Evolutionary conservation across 2,888 invertebrate genomes (phyloP), one percentile per base, ranked within the genome.

Genomic region (Chrysomela aeneicollis): DNA sequence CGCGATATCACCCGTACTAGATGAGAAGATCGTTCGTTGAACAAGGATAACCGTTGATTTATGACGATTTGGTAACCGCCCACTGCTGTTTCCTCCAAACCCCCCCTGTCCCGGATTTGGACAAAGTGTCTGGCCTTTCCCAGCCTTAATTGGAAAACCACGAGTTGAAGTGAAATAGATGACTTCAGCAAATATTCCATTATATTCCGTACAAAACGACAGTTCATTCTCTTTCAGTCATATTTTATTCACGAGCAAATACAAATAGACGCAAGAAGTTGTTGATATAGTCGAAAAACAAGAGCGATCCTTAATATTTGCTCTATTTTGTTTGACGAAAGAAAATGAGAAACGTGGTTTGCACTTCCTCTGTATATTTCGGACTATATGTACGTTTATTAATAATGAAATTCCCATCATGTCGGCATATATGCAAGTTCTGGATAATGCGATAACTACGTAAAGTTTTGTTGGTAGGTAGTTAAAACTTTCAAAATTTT

Each of bases 391-490:
- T 64, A 62, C 61, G 51, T 53, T 67, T 64, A 67, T 67, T 67
- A 67, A 67, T 67, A 64, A 64, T 67, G 54, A 15, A 67, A 59
- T 61, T 67, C 57, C 61, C 67, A 67, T 67, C 55, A 60, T 35
- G 55, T 52, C 32, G 55, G 37, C 30, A 62, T 53, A 58, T 59
- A 54, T 55, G 50, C 51, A 32, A 51, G 32, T 51, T 59, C 30
- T 10, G 51, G 51, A 59, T 42, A 17, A n/a, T 42, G n/a, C 17
- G 22, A 19, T n/a, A n/a, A n/a, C n/a, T n/a, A n/a, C 19, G 17
- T n/a, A 4, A 17, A 22, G 10, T 22, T 22, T 42, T 55, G 22
- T 22, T 10, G 32, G 18, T 35, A 6, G 15, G 8, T 53, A 5
- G 15, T 32, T 18, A n/a, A n/a, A n/a, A n/a, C n/a, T n/a, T 4